Conservation (phyloP, 2,888 invertebrate genomes). For the Andrena praecox region DNA sequence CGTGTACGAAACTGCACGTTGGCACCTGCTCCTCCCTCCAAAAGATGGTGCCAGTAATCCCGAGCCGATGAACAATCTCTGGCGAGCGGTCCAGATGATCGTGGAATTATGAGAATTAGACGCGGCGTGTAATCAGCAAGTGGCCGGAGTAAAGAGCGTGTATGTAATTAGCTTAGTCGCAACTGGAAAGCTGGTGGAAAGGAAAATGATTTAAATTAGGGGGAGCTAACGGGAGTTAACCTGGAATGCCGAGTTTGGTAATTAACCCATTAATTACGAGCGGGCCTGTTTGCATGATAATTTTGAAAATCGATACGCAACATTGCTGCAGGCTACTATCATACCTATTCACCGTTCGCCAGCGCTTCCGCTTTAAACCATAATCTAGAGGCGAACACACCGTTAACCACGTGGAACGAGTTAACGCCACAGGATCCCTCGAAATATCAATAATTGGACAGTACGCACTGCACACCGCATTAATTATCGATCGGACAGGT, state of each 20-base stretch:
- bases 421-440: conserved; percentile 35
- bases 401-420: conserved; percentile 50
- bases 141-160: conserved; percentile 22
- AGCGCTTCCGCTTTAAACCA: conserved; percentile 26
- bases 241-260: conserved; percentile 22
- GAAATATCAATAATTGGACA: conserved; percentile 57
- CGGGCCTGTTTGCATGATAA: conserved; percentile 55
- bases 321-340: conserved; percentile 41
- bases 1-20: too few species aligned
- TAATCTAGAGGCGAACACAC: conserved; percentile 45
- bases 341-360: conserved; percentile 31
- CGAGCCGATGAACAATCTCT: neutral
- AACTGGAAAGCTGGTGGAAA: conserved; percentile 27
- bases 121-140: neutral
- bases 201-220: conserved; percentile 54
- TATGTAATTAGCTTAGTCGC: conserved; percentile 34
- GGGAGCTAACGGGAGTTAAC: conserved; percentile 45
- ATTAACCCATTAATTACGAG: conserved; percentile 55
- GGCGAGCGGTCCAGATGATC: neutral
- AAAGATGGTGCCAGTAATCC: conserved; percentile 8
- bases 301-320: conserved; percentile 58
- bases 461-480: conserved; percentile 7
- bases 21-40: neutral
- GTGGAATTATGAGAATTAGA: conserved; percentile 29
- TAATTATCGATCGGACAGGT: conserved; percentile 41